Evolutionary conservation across 2,797 vertebrate species (phyloP).

Genomic region (Spinus olivaceus): DNA sequence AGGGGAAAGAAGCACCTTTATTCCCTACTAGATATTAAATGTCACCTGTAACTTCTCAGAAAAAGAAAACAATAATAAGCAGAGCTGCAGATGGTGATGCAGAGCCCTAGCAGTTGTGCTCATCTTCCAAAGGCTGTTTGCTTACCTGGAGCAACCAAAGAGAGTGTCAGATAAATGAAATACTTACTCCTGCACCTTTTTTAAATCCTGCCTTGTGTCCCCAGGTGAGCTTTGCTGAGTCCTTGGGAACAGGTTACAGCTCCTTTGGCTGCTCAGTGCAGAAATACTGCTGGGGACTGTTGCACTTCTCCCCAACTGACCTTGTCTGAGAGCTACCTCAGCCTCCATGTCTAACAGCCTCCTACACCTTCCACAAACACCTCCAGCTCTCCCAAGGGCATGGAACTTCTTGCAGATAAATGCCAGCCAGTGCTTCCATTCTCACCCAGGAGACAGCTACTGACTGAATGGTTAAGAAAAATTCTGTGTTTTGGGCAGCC

Average conservation of each 20-base stretch:
- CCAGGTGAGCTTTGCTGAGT: background rate
- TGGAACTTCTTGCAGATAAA: background rate
- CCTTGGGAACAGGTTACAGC: background rate
- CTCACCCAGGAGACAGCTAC: background rate
- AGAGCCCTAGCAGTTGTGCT: background rate
- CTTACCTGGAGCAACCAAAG: conserved; percentile 2
- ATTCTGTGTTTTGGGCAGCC: background rate
- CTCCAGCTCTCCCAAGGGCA: background rate
- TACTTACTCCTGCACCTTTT: background rate
- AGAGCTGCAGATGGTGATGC: conserved; percentile 29
- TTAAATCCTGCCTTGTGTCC: background rate
- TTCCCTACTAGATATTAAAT: conserved; percentile 45
- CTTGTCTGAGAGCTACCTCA: background rate
- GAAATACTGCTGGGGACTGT: background rate
- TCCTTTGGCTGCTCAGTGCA: background rate
- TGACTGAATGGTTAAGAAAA: background rate
- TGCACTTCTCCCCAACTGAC: background rate
- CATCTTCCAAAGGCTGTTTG: background rate
- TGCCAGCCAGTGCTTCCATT: background rate
- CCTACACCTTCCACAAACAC: background rate
- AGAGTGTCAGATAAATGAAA: background rate
- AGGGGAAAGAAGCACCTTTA: conserved; percentile 54
- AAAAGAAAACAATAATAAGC: conserved; percentile 2
- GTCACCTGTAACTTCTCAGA: conserved; percentile 35
- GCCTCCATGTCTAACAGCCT: background rate